Percentiles rank a stretch among this genome's conserved stretches.
phyloP scores from a whole-genome alignment of 2,797 vertebrate species.

The Chelon auratus region DNA sequence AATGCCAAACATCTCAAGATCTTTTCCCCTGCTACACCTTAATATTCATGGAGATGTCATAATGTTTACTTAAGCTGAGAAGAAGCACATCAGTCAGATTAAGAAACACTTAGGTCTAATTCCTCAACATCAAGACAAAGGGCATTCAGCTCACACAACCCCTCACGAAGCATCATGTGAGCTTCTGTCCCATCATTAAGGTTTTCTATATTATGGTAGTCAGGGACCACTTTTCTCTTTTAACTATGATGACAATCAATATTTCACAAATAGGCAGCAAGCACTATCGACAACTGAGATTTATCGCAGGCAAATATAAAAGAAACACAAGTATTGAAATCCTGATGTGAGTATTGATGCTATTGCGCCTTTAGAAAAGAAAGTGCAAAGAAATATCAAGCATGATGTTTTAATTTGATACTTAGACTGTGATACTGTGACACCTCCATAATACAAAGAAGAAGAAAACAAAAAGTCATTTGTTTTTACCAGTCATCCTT shows the following conservation, averaged over 20 bases:
- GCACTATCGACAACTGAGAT: constrained; percentile 49
- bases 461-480: constrained; percentile 6
- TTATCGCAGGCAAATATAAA: constrained; percentile 34
- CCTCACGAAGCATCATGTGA: constrained; percentile 15
- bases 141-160: constrained; percentile 30
- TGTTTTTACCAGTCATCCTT: constrained; percentile 43
- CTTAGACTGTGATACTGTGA: constrained; percentile 81
- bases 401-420: constrained; percentile 56
- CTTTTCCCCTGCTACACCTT: neutral
- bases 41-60: constrained; percentile 18
- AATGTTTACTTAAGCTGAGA: constrained; percentile 18
- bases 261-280: constrained; percentile 63
- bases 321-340: constrained; percentile 34
- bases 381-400: constrained; percentile 46
- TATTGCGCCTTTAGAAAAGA: constrained; percentile 41
- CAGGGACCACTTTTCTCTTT: constrained; percentile 74
- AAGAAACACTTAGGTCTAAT: neutral
- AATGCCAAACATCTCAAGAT: constrained; percentile 30
- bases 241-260: constrained; percentile 85
- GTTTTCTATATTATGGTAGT: constrained; percentile 54
- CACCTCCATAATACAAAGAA: constrained; percentile 41
- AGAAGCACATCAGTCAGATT: constrained; percentile 18
- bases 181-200: constrained; percentile 33
- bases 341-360: constrained; percentile 27
- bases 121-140: constrained; percentile 12